These are phyloP conservation scores for Poecile montanus DNA, from an alignment of 2,797 vertebrate genomes.

Conservation along the genomic window DNA sequence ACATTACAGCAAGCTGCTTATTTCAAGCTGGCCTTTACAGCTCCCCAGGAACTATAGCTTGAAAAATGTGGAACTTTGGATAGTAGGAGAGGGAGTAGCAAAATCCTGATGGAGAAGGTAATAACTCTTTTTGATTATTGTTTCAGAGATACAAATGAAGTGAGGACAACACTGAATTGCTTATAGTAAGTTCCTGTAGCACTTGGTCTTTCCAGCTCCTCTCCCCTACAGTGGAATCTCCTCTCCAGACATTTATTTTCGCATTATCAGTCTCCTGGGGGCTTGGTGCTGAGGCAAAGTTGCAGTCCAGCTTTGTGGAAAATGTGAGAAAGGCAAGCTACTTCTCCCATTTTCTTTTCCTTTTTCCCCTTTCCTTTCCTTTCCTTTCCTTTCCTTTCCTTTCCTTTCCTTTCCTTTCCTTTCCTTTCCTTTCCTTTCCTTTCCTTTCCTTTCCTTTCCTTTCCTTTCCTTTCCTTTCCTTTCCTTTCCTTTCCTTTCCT, in stretches of 20 bases:
- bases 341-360: neutral
- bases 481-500: no score
- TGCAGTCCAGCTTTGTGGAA: neutral
- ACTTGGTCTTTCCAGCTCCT: neutral
- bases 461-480: no score
- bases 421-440: no score
- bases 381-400: no score
- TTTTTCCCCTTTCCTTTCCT: no score
- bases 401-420: no score
- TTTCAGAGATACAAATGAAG: neutral
- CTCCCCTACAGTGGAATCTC: neutral
- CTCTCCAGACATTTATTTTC: neutral
- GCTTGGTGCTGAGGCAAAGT: neutral
- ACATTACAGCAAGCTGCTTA: neutral
- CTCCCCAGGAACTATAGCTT: accelerated
- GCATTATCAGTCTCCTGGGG: neutral
- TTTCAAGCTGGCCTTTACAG: neutral
- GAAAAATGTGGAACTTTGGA: neutral
- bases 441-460: no score
- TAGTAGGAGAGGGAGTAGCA: neutral
- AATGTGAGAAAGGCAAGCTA: neutral
- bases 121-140: neutral
- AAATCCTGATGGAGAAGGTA: neutral
- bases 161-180: neutral
- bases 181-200: neutral